phyloP scores from a whole-genome alignment of 2,888 invertebrate genomes.

The Pandemis heparana region DNA sequence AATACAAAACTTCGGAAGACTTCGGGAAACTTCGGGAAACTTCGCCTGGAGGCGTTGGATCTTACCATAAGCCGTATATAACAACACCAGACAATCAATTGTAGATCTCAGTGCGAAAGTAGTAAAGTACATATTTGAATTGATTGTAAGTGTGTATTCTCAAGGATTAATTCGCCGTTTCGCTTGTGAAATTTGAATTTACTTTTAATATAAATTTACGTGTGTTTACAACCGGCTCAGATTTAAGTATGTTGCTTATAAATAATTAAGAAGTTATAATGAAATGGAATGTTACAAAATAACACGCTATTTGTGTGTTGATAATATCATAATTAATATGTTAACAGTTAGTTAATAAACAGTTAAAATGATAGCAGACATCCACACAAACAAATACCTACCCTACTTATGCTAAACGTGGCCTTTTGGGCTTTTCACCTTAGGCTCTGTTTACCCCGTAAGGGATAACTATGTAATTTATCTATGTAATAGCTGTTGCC shows the following conservation, averaged over 20 bases:
- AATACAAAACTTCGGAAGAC: slow-evolving; percentile 30
- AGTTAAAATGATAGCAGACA: too few species aligned
- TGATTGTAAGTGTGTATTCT: background rate
- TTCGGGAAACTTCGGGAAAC: slow-evolving; percentile 26
- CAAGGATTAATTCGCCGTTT: background rate
- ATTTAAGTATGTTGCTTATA: slow-evolving; percentile 3
- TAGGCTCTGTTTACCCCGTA: too few species aligned
- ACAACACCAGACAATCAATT: slow-evolving; percentile 1
- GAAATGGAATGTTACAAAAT: background rate
- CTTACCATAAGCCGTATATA: slow-evolving; percentile 8
- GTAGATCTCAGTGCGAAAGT: background rate
- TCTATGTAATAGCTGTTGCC: too few species aligned
- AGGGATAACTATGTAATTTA: too few species aligned
- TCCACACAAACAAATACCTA: too few species aligned
- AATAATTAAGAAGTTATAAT: slow-evolving; percentile 10
- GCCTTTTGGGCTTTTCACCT: too few species aligned
- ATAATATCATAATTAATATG: too few species aligned
- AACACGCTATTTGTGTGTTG: too few species aligned
- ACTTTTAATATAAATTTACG: slow-evolving; percentile 13
- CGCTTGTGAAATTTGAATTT: background rate
- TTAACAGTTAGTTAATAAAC: too few species aligned
- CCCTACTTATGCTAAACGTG: too few species aligned
- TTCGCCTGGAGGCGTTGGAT: slow-evolving; percentile 2
- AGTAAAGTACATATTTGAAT: background rate
- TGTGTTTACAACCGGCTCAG: slow-evolving; percentile 16